phyloP scores from a whole-genome alignment of 2,113 vertebrate genomes.

The Alethe castanea region DNA sequence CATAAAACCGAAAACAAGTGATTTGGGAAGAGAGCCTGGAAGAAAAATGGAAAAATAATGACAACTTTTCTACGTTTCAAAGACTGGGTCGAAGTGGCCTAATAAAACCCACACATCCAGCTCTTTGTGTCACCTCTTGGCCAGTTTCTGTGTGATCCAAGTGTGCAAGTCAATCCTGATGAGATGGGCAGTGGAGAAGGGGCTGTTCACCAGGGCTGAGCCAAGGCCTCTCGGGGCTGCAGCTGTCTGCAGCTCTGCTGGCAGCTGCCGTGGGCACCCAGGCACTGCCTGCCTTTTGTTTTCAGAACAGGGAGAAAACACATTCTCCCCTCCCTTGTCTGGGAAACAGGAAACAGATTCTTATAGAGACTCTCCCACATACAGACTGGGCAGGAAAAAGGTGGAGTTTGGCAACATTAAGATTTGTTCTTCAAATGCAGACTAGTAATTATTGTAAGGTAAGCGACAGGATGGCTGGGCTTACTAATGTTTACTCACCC shows the following conservation, averaged over 20 bases:
- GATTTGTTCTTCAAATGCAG: conserved; percentile 53
- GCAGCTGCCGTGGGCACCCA: background rate
- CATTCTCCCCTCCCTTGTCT: conserved; percentile 47
- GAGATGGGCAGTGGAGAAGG: no score
- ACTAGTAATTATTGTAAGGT: conserved; percentile 35
- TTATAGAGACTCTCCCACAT: conserved; percentile 40
- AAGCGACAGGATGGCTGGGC: conserved; percentile 25
- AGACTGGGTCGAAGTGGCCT: background rate
- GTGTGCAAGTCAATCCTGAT: background rate
- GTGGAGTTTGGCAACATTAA: conserved; percentile 42
- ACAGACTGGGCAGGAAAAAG: conserved; percentile 50
- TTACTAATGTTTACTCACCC: conserved; percentile 22
- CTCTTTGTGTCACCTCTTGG: background rate
- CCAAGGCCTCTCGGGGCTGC: background rate
- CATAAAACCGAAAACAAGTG: background rate
- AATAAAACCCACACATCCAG: background rate
- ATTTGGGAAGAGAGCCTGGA: background rate
- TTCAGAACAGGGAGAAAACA: conserved; percentile 43
- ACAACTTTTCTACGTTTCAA: background rate
- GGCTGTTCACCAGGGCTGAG: rapidly evolving
- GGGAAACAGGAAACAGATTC: conserved; percentile 63
- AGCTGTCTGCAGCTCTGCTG: background rate
- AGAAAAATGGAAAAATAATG: background rate
- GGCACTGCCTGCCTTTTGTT: conserved; percentile 40
- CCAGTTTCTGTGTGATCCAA: background rate